Evolutionary conservation across 1,140 invertebrate species (phyloP).

Genomic region (Drosophila setifemur): DNA sequence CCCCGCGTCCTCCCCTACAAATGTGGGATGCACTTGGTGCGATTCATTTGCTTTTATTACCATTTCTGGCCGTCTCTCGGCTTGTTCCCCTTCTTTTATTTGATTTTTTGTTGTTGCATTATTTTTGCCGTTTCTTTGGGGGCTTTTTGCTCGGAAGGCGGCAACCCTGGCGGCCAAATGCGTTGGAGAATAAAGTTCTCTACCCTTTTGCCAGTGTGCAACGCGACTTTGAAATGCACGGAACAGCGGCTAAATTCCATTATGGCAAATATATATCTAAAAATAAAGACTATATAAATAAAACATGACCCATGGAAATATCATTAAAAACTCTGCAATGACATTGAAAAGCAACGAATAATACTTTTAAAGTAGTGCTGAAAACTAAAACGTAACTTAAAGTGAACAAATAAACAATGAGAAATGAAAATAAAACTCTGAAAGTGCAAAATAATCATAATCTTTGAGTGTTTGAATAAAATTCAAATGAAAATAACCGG

Average conservation of each 20-base stretch:
- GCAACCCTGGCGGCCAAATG: constrained; percentile 58
- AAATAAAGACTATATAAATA: constrained; percentile 1
- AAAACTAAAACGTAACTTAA: too few relatives aligned
- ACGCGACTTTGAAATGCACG: constrained; percentile 78
- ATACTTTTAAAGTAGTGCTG: too few relatives aligned
- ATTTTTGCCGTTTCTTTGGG: constrained; percentile 28
- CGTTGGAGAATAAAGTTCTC: constrained; percentile 77
- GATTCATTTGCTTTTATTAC: constrained; percentile 79
- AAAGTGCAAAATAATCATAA: too few relatives aligned
- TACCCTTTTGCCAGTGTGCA: constrained; percentile 80
- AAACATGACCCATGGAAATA: not conserved
- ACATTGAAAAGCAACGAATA: too few relatives aligned
- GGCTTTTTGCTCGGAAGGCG: constrained; percentile 41
- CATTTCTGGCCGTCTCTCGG: constrained; percentile 51
- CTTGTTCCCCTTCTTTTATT: constrained; percentile 7
- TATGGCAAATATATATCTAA: not conserved
- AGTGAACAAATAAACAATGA: too few relatives aligned
- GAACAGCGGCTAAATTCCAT: constrained; percentile 34
- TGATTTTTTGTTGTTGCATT: constrained; percentile 16
- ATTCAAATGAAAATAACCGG: too few relatives aligned
- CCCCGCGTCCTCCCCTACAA: constrained; percentile 17
- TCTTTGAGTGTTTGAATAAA: too few relatives aligned
- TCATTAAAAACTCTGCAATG: too few relatives aligned
- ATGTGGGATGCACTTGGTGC: constrained; percentile 71
- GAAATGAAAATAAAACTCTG: too few relatives aligned